Percentiles rank a stretch among this genome's conserved stretches.
These are phyloP conservation scores for Macrocentrus cingulum DNA, from an alignment of 1,140 invertebrate species.

Conservation along the genomic window DNA sequence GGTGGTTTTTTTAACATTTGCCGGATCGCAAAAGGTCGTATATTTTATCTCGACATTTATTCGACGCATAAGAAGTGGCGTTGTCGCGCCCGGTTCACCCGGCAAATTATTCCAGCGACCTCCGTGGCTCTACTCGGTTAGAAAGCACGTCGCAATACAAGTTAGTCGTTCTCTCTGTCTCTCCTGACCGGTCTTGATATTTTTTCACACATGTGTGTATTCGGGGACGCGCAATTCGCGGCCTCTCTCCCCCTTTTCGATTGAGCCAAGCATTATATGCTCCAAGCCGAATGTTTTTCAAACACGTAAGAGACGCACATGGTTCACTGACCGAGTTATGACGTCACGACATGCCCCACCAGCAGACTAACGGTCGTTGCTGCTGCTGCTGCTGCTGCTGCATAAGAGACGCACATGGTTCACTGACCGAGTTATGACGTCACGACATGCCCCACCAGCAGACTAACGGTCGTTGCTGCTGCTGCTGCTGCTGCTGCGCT, in stretches of 20 bases:
- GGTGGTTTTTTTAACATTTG: no score
- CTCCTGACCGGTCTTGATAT: background rate
- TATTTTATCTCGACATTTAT: constrained; percentile 12
- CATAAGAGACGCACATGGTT: constrained; percentile 41
- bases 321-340: constrained; percentile 51
- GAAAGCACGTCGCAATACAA: background rate
- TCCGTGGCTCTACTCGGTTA: background rate
- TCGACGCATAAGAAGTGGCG: constrained; percentile 13
- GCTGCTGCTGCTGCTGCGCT: background rate
- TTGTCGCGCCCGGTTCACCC: constrained; percentile 9
- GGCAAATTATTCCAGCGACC: constrained; percentile 10
- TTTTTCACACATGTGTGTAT: background rate
- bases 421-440: constrained; percentile 50
- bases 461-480: constrained; percentile 12
- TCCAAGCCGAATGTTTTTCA: constrained; percentile 42
- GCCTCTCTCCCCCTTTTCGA: constrained; percentile 15
- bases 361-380: constrained; percentile 15
- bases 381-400: background rate
- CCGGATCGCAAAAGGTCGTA: no score
- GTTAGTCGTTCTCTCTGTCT: background rate
- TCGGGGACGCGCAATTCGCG: background rate
- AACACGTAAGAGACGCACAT: constrained; percentile 44
- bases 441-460: constrained; percentile 27
- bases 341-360: constrained; percentile 36
- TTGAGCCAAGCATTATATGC: constrained; percentile 5